Conservation (phyloP, 2,113 vertebrate species). For the Felis chaus region DNA sequence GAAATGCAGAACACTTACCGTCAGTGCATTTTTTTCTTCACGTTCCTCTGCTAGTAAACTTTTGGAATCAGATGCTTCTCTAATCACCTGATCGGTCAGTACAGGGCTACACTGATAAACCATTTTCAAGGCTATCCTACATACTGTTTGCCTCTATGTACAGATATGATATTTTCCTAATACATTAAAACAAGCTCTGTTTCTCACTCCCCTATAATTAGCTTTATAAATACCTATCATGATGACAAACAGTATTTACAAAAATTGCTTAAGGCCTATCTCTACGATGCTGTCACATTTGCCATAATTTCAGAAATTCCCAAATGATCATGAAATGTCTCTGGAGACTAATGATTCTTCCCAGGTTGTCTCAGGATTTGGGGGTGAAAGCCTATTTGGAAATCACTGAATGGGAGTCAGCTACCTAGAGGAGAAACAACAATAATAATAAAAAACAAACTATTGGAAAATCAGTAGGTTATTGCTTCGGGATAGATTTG, state of each 20-base stretch:
- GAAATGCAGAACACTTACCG: background rate
- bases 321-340: background rate
- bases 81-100: background rate
- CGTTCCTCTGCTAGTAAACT: background rate
- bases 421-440: background rate
- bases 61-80: background rate
- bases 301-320: background rate
- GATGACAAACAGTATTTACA: background rate
- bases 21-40: background rate
- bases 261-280: background rate
- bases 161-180: background rate
- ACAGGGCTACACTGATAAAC: background rate
- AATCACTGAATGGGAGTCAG: background rate
- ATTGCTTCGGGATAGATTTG: background rate
- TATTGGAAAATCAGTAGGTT: background rate
- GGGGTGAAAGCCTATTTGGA: background rate
- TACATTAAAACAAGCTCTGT: background rate
- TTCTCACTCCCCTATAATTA: background rate
- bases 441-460: background rate
- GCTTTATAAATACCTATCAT: background rate
- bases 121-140: background rate
- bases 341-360: background rate
- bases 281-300: background rate
- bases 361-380: background rate
- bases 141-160: background rate